Evolutionary conservation across 2,797 vertebrate genomes (phyloP), one percentile per base, ranked within the genome.

Genomic region (Distichodus sexfasciatus): DNA sequence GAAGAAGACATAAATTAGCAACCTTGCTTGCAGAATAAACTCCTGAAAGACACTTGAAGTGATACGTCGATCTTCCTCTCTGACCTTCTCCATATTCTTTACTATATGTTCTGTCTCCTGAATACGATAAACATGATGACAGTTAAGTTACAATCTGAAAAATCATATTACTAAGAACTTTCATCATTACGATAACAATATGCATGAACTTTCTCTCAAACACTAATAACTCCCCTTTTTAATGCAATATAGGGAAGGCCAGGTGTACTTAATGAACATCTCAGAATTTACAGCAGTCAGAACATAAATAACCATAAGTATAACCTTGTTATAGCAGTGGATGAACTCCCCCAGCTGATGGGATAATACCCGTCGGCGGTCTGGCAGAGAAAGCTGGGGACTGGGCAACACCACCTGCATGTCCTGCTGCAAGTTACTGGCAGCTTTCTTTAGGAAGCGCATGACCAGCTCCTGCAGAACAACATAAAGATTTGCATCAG

Each of bases 91-190:
- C 23, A 87, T 80, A 76, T 73, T 89, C 79, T 89, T 88, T 79
- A 90, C 78, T 86, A 98, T 93, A 71, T 92, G 87, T 62, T 94
- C 91, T 0, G 96, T 98, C 89, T 98, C 96, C 96, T 99, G 76
- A 48, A 74, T 64, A 79, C 70, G 69, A 41, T 21, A 15, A 62
- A 69, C n/a, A n/a, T 17, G 9, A 50, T 26, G 2, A 24, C 7
- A 47, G 2, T 68, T 58, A 48, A n/a, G 26, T 21, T 26, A 43
- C 14, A 19, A 17, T n/a, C n/a, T 17, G 17, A 46, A 46, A 46
- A 17, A 46, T 46, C 2, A 17, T 46, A 19, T 46, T 17, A 3
- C 24, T 10, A 28, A 12, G 12, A 26, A n/a, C 6, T 15, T 1
- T 31, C 31, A 29, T 31, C 31, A 31, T 33, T 31, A 11, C 31